phyloP scores from a whole-genome alignment of 2,113 vertebrate species.

The Eurypyga helias region DNA sequence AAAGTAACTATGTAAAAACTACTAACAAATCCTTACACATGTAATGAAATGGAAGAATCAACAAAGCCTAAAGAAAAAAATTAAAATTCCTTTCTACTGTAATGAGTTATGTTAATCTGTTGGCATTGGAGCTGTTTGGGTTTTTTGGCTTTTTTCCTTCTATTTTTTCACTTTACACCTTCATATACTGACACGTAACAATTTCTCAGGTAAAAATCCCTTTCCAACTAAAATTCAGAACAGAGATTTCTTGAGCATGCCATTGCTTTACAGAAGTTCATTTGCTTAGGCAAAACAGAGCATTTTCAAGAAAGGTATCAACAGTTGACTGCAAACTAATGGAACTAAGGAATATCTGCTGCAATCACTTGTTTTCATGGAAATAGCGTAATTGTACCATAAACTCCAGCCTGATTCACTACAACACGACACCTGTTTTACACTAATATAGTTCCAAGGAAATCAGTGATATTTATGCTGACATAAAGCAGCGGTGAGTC shows the following conservation, averaged over 20 bases:
- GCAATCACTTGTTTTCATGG: conserved; percentile 18
- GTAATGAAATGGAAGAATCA: neutral
- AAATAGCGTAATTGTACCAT: conserved; percentile 9
- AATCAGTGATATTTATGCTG: conserved; percentile 25
- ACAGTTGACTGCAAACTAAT: neutral
- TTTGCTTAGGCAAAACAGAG: neutral
- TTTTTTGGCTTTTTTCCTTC: no score
- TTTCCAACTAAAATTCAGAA: neutral
- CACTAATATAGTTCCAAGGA: conserved; percentile 7
- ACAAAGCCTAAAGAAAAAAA: neutral
- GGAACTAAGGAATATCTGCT: neutral
- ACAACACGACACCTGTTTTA: neutral
- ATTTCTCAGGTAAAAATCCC: neutral
- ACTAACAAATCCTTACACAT: neutral
- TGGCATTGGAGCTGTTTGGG: rapidly evolving
- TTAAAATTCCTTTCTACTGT: neutral
- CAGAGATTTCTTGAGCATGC: neutral
- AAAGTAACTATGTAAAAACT: neutral
- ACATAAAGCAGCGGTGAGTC: conserved; percentile 28
- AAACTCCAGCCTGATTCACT: neutral
- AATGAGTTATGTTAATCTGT: neutral
- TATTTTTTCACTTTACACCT: neutral
- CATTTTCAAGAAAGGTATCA: neutral
- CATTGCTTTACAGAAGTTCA: neutral
- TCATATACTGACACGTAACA: neutral